Percentiles rank a stretch among this genome's conserved stretches.
Conservation (phyloP, 2,888 invertebrate species). For the Nematopogon swammerdamellus region DNA sequence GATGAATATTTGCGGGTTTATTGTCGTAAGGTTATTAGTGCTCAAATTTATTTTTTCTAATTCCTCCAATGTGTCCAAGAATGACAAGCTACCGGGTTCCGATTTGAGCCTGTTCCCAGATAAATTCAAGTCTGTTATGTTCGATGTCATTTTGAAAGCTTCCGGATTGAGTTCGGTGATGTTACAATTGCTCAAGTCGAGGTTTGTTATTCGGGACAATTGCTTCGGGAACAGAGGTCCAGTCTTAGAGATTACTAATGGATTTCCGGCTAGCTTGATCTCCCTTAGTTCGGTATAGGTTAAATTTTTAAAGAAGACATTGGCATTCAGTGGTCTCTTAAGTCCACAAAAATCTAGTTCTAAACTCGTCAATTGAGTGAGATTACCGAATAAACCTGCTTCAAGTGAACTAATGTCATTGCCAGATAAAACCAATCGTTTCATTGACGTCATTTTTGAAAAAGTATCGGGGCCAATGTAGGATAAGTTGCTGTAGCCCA, state of each 20-base stretch:
- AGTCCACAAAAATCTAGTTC: slow-evolving; percentile 69
- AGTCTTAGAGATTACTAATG: slow-evolving; percentile 54
- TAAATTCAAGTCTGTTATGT: slow-evolving; percentile 60
- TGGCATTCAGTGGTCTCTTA: slow-evolving; percentile 60
- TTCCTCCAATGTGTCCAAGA: slow-evolving; percentile 50
- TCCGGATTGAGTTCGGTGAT: slow-evolving; percentile 56
- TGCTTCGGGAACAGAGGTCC: slow-evolving; percentile 64
- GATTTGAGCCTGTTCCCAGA: slow-evolving; percentile 56
- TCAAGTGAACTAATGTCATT: slow-evolving; percentile 64
- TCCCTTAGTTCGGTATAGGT: slow-evolving; percentile 63
- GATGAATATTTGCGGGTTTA: slow-evolving; percentile 53
- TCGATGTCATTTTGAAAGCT: slow-evolving; percentile 59
- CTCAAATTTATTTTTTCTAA: slow-evolving; percentile 62
- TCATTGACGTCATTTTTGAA: slow-evolving; percentile 65
- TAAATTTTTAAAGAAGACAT: slow-evolving; percentile 63
- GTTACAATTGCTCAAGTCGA: slow-evolving; percentile 66
- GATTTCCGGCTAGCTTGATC: slow-evolving; percentile 66
- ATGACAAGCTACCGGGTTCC: slow-evolving; percentile 45
- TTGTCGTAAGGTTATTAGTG: slow-evolving; percentile 59
- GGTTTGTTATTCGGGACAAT: slow-evolving; percentile 58
- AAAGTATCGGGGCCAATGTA: slow-evolving; percentile 64
- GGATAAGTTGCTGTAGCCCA: slow-evolving; percentile 69
- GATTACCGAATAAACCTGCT: slow-evolving; percentile 63
- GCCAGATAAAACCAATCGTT: slow-evolving; percentile 63
- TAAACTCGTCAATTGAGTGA: slow-evolving; percentile 62